A percentile compares a stretch with the other conserved stretches of the same genome.
These are phyloP conservation scores for Selenia dentaria DNA, from an alignment of 2,888 invertebrate genomes.

Conservation along the genomic window DNA sequence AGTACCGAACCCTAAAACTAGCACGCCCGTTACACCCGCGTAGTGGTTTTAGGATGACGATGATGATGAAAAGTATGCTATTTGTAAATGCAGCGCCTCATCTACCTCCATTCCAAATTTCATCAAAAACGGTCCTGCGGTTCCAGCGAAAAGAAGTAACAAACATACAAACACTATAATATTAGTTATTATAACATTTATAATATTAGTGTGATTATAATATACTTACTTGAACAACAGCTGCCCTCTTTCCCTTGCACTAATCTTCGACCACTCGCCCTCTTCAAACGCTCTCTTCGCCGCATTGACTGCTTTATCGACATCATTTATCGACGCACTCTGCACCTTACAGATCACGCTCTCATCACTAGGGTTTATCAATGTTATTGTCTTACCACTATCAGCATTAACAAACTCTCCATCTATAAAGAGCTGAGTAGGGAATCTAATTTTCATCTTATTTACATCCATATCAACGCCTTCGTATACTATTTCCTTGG, in stretches of 20 bases:
- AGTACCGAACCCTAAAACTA: too few species aligned
- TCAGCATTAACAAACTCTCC: conserved; percentile 95
- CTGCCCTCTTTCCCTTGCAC: conserved; percentile 94
- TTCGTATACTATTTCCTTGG: conserved; percentile 87
- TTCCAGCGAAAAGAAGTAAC: too few species aligned
- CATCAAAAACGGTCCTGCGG: too few species aligned
- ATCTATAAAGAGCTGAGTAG: conserved; percentile 95
- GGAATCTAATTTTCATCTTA: conserved; percentile 93
- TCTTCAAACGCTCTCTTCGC: conserved; percentile 94
- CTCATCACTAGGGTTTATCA: conserved; percentile 95
- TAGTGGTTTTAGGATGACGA: too few species aligned
- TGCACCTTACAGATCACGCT: conserved; percentile 90
- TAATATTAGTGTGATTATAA: too few species aligned
- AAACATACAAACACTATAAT: too few species aligned
- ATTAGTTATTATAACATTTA: too few species aligned
- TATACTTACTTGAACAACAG: conserved; percentile 89
- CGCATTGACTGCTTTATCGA: conserved; percentile 94
- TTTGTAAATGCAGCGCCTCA: too few species aligned
- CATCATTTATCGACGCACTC: conserved; percentile 91
- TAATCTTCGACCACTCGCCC: conserved; percentile 97
- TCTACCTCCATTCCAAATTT: too few species aligned
- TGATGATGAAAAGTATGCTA: too few species aligned
- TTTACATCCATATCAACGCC: conserved; percentile 92
- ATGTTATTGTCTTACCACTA: conserved; percentile 84
- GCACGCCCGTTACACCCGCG: too few species aligned